Conservation (phyloP, 1,140 invertebrate species). For the Mamestra configurata region DNA sequence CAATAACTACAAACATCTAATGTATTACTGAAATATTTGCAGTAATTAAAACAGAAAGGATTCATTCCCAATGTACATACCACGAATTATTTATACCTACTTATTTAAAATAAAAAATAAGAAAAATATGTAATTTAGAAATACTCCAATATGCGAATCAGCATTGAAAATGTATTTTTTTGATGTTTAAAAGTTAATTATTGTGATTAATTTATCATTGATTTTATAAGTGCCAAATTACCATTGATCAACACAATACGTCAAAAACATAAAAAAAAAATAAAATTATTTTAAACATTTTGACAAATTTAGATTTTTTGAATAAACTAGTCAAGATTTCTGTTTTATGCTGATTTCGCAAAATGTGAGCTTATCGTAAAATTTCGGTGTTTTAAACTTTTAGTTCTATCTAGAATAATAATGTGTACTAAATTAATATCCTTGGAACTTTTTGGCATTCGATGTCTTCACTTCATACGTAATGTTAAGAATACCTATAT, state of each 20-base stretch:
- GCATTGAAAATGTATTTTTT: not conserved
- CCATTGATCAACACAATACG: too few species aligned
- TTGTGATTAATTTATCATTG: not conserved
- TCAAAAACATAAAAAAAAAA: not conserved
- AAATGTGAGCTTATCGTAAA: not conserved
- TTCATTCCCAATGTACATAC: constrained; percentile 84
- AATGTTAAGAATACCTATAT: not conserved
- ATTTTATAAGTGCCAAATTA: not conserved
- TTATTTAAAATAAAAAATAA: constrained; percentile 52
- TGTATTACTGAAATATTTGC: constrained; percentile 21
- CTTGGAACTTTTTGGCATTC: not conserved
- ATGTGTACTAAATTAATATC: constrained; percentile 8
- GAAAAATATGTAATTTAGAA: constrained; percentile 9
- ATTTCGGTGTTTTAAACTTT: constrained; percentile 10
- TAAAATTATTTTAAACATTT: too few species aligned
- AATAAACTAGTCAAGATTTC: not conserved
- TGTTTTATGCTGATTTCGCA: not conserved
- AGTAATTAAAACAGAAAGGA: constrained; percentile 55
- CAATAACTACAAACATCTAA: not conserved
- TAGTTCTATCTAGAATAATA: constrained; percentile 5
- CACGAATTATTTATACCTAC: constrained; percentile 73
- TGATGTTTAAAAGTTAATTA: not conserved
- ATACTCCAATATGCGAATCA: not conserved
- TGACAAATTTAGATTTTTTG: too few species aligned
- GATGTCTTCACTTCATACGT: not conserved